Evolutionary conservation across 1,140 invertebrate species (phyloP).

Genomic region (Penaeus indicus): DNA sequence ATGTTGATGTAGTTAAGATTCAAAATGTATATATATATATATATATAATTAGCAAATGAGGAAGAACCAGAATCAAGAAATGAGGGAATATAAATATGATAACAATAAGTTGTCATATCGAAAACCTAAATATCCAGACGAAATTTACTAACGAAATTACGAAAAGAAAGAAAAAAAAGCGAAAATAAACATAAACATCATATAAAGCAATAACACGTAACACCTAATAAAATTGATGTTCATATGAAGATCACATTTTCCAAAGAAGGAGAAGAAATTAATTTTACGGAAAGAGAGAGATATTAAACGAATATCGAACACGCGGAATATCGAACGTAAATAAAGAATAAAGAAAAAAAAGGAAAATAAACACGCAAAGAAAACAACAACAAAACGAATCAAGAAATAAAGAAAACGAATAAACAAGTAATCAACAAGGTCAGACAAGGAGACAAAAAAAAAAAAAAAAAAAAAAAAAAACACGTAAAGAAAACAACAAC

Average conservation of each 20-base stretch:
- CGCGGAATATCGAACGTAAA: too few species aligned
- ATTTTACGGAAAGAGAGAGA: too few species aligned
- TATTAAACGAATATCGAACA: too few species aligned
- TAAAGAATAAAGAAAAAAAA: neutral
- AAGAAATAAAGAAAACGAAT: neutral
- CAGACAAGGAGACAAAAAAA: neutral
- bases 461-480: neutral
- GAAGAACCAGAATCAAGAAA: neutral
- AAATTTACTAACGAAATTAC: neutral
- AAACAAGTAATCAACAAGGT: neutral
- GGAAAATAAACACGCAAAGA: neutral
- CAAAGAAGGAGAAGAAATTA: too few species aligned
- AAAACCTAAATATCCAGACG: neutral
- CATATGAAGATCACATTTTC: too few species aligned
- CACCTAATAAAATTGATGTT: too few species aligned
- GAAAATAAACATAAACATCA: neutral
- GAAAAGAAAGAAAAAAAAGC: neutral
- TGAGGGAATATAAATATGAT: neutral
- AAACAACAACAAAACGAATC: neutral
- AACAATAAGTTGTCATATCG: neutral
- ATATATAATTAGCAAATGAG: neutral
- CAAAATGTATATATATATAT: too few species aligned
- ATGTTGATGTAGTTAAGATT: too few species aligned
- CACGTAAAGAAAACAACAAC: neutral
- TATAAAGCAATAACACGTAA: neutral